A percentile compares a stretch with the other conserved stretches of the same genome.
Evolutionary conservation across 2,113 vertebrate genomes (phyloP).

Genomic region (Nothoprocta pentlandii): DNA sequence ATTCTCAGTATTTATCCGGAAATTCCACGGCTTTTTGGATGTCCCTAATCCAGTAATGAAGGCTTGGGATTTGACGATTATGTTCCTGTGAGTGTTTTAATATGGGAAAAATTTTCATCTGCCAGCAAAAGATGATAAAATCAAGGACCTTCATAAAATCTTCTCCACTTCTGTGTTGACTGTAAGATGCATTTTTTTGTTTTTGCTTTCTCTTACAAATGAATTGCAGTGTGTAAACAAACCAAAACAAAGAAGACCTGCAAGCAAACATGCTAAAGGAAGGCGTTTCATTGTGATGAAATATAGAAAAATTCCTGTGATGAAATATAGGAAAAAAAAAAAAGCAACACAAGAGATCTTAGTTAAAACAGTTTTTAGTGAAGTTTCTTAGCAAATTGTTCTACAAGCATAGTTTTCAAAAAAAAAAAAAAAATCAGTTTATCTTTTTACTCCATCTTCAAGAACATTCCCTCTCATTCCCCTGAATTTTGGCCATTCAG

Average conservation of each 20-base stretch:
- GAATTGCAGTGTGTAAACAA: not conserved
- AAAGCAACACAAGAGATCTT: not conserved
- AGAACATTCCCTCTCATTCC: not conserved
- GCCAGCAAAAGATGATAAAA: conserved; percentile 36
- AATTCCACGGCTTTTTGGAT: not conserved
- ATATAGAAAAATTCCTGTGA: not conserved
- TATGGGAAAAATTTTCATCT: conserved; percentile 14
- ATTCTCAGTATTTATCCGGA: not conserved
- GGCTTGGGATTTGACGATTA: not conserved
- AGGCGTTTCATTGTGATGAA: not conserved
- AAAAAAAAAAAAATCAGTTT: not conserved
- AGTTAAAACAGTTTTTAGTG: not conserved
- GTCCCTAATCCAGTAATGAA: not conserved
- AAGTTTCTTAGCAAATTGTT: not conserved
- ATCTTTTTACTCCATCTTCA: not conserved
- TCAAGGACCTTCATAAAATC: not conserved
- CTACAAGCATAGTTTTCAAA: not conserved
- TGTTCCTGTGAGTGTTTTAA: not conserved
- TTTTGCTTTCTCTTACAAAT: not conserved
- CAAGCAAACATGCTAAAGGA: conserved; percentile 10
- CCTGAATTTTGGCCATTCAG: not conserved
- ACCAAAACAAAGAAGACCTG: not conserved
- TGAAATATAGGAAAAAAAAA: not conserved
- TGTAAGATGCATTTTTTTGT: not conserved
- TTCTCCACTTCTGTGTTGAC: not conserved